Evolutionary conservation across 2,113 vertebrate genomes (phyloP), one percentile per base, ranked within the genome.

Genomic region (Pluvianellus socialis): DNA sequence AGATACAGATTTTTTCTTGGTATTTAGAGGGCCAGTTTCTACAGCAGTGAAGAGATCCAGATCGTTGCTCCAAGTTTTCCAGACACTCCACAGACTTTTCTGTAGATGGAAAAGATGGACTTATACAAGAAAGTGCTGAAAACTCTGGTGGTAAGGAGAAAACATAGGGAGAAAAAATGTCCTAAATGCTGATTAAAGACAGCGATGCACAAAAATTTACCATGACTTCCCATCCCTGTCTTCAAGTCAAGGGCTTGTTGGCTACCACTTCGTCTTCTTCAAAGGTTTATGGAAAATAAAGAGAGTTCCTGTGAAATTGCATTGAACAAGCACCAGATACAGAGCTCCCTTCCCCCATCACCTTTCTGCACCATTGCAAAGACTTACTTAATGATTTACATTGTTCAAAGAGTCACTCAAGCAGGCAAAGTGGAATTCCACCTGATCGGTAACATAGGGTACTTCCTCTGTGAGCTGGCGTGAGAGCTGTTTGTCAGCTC

Each of bases 401-500:
- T 98, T 98, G 98, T 98, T 97, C 97, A 93, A 91, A 30, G 58
- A 96, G 76, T 96, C 94, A 94, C 73, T 98, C 95, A 98, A 97
- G 96, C 94, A 53, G 94, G 86, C 42, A 88, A 93, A 97, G 96
- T 98, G 97, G 96, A 98, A 98, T 98, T 98, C 96, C 97, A 97
- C 96, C 97, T 98, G 97, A 94, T 97, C 23, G 19, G 97, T 95
- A 97, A 97, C 97, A 97, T 91, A 96, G 95, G 94, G 76, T 97
- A 90, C 97, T 97, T 97, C 94, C 82, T 95, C 95, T 94, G 82
- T 65, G 90, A 96, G 81, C 91, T 83, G 81, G 80, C 27, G n/a
- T 65, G 91, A 0, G 50, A 83, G 84, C 73, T 86, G 68, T 91
- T 86, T 93, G 89, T 89, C 82, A 95, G 81, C 80, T 72, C 58